Percentiles rank a stretch among this genome's conserved stretches.
Evolutionary conservation across 1,140 invertebrate genomes (phyloP).

Genomic region (Drosophila melanica): DNA sequence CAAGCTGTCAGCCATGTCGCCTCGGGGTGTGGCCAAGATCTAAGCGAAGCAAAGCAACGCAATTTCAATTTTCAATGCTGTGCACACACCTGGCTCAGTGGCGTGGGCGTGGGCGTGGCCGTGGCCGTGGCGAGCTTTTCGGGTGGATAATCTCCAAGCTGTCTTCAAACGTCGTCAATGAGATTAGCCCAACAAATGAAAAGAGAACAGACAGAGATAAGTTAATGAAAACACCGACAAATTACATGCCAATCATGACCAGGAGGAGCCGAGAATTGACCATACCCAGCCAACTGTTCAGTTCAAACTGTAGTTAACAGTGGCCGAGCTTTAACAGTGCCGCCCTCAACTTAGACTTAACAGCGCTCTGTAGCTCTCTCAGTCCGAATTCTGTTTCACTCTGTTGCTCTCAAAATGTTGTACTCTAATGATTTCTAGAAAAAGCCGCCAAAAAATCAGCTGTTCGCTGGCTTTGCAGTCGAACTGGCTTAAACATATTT

Average conservation of each 20-base stretch:
- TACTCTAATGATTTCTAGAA: slow-evolving; percentile 37
- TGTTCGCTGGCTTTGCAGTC: slow-evolving; percentile 37
- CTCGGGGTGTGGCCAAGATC: slow-evolving; percentile 7
- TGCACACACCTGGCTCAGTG: slow-evolving; percentile 4
- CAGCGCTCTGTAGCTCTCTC: slow-evolving; percentile 50
- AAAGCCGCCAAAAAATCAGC: slow-evolving; percentile 70
- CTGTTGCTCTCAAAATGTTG: slow-evolving; percentile 4
- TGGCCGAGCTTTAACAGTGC: background rate
- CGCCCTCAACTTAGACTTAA: slow-evolving; percentile 2
- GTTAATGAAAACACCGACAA: slow-evolving; percentile 26
- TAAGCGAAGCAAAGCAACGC: slow-evolving; percentile 2
- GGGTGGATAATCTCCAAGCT: background rate
- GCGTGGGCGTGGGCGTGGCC: background rate
- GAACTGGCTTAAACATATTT: slow-evolving; percentile 15
- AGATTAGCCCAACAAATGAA: background rate
- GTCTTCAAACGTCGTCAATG: background rate
- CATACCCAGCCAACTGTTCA: slow-evolving; percentile 2
- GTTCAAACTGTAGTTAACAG: slow-evolving; percentile 7
- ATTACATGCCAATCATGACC: slow-evolving; percentile 34
- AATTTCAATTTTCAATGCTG: slow-evolving; percentile 7
- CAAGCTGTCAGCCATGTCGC: background rate
- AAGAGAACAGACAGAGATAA: slow-evolving; percentile 18
- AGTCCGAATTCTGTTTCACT: slow-evolving; percentile 46
- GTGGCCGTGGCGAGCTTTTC: background rate
- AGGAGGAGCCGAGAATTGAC: background rate